Evolutionary conservation across 2,888 invertebrate genomes (phyloP), one percentile per base, ranked within the genome.

Genomic region (Polyploca ridens): DNA sequence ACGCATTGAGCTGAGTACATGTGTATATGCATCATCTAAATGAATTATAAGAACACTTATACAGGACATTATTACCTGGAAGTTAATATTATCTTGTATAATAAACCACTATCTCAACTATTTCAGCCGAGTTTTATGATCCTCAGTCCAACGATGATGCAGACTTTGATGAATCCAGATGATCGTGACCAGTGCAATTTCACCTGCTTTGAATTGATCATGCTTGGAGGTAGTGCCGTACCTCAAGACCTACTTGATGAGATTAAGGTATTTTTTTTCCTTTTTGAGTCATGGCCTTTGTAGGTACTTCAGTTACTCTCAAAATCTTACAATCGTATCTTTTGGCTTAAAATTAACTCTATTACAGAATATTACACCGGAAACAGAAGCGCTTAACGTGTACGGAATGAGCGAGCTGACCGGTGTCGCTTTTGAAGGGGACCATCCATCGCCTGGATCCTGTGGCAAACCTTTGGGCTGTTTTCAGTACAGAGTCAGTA

Each of bases 331-430:
- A 35, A 3, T 35, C 35, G 33, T 33, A 35, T 35, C 5, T 35
- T 35, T 35, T 35, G 35, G 4, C 1, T 7, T 41, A 41, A 41
- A 13, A 41, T 41, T 41, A 3, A 4, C 13, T 13, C 13, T 4
- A 10, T 79, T 81, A 1, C 77, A 88, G 88, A 64, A 63, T 7
- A 58, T 88, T n/a, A 76, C 87, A 3, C 89, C 91, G 14, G 65
- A 85, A 8, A 83, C 88, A 3, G 83, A 86, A 27, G 79, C 88
- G 0, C 59, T 78, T 1, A 81, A 86, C 13, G 78, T 70, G 0
- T 93, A 84, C 44, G 94, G 93, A 0, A 84, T 90, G 83, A 90
- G 86, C n/a, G 94, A 94, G 72, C 46, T 90, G 10, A 73, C 82
- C 0, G 82, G 88, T 1, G 58, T 87, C 0, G 82, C 68, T 0